phyloP scores from a whole-genome alignment of 1,140 invertebrate genomes.

The Hylyphantes graminicola region DNA sequence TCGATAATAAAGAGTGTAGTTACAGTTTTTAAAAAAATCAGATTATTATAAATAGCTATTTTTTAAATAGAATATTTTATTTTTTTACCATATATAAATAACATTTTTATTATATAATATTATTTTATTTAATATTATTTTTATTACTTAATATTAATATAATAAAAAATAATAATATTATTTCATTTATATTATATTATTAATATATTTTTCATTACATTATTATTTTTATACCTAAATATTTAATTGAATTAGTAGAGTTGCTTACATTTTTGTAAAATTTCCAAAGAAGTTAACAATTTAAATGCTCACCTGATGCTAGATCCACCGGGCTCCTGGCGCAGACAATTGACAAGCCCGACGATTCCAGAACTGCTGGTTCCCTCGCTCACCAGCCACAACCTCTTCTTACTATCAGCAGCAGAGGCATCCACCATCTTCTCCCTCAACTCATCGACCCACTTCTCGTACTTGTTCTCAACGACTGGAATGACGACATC shows the following conservation, averaged over 20 bases:
- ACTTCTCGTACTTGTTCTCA: slow-evolving; percentile 70
- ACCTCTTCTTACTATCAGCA: slow-evolving; percentile 69
- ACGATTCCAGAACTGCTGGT: slow-evolving; percentile 77
- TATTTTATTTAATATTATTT: no score
- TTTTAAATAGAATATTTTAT: no score
- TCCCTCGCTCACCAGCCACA: slow-evolving; percentile 78
- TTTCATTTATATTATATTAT: background rate
- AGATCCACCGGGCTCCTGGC: slow-evolving; percentile 82
- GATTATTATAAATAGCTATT: no score
- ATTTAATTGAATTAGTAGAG: no score
- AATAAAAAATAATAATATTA: slow-evolving; percentile 6
- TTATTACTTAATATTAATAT: background rate
- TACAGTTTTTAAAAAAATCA: no score
- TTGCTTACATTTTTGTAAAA: no score
- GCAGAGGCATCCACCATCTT: slow-evolving; percentile 70
- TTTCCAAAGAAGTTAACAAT: no score
- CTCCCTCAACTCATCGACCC: slow-evolving; percentile 77
- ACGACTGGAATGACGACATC: slow-evolving; percentile 67
- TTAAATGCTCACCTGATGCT: slow-evolving; percentile 72
- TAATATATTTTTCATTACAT: background rate
- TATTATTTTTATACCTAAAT: background rate
- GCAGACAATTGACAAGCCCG: slow-evolving; percentile 89
- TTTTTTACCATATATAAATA: no score
- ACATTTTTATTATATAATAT: no score
- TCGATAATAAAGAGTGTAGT: no score